A percentile compares a stretch with the other conserved stretches of the same genome.
Evolutionary conservation across 1,140 invertebrate species (phyloP).

Genomic region (Neotoxoptera formosana): DNA sequence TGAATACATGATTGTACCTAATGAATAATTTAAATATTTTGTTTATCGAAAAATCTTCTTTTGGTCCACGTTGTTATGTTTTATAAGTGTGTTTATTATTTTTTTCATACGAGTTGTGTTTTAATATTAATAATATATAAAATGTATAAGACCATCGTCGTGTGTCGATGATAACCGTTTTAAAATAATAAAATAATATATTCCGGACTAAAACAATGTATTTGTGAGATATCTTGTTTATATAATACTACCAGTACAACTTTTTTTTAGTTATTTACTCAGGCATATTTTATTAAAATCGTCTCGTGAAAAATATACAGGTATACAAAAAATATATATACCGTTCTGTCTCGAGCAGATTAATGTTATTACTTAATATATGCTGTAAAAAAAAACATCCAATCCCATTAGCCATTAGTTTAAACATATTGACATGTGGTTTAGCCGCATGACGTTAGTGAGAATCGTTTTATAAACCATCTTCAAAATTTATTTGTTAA

Average conservation of each 20-base stretch:
- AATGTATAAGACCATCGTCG: background rate
- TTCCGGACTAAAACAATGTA: background rate
- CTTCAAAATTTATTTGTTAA: background rate
- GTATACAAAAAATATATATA: background rate
- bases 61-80: background rate
- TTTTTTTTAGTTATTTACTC: background rate
- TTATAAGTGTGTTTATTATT: background rate
- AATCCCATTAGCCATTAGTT: constrained; percentile 19
- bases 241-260: background rate
- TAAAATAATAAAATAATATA: constrained; percentile 13
- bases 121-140: background rate
- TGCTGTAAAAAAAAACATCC: constrained; percentile 14
- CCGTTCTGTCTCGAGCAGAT: background rate
- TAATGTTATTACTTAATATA: constrained; percentile 14
- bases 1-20: background rate
- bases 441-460: background rate
- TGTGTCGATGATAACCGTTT: background rate
- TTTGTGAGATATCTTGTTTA: background rate
- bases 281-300: background rate
- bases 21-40: constrained; percentile 15
- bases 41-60: background rate
- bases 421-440: background rate
- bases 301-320: background rate
- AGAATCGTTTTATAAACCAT: constrained; percentile 13
- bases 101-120: background rate